Evolutionary conservation across 1,140 invertebrate species (phyloP).

Genomic region (Drosophila teissieri): DNA sequence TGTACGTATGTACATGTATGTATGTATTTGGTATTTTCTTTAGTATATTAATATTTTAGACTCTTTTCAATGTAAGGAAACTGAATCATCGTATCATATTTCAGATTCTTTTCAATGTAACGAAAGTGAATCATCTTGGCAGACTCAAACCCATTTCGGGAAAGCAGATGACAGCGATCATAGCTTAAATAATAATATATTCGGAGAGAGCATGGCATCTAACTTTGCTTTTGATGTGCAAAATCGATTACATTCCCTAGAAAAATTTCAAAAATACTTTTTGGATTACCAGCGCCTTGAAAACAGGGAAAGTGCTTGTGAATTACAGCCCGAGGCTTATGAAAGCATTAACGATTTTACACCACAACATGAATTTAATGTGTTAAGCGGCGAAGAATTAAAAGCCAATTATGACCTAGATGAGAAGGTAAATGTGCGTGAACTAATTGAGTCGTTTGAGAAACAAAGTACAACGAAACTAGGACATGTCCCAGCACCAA

Average conservation of each 20-base stretch:
- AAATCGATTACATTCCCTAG: constrained; percentile 42
- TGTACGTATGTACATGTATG: no score
- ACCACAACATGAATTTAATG: background rate
- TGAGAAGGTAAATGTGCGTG: constrained; percentile 87
- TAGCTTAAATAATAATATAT: background rate
- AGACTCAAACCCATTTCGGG: background rate
- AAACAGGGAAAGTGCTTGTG: background rate
- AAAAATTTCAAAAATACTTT: constrained; percentile 47
- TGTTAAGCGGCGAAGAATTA: background rate
- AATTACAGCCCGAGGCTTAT: background rate
- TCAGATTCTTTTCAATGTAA: constrained; percentile 35
- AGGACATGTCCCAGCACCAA: background rate
- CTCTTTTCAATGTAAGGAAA: constrained; percentile 16
- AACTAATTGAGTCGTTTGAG: constrained; percentile 87
- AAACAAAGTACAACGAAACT: constrained; percentile 44
- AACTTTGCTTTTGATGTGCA: constrained; percentile 40
- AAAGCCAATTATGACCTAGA: background rate
- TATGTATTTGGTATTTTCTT: background rate
- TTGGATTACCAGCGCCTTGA: constrained; percentile 21
- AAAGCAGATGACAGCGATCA: background rate
- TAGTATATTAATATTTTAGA: constrained; percentile 29
- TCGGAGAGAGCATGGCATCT: background rate
- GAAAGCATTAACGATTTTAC: background rate
- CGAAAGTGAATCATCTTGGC: constrained; percentile 6
- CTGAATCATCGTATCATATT: constrained; percentile 17